A percentile compares a stretch with the other conserved stretches of the same genome.
Conservation (phyloP, 2,113 vertebrate species). For the Dinomys branickii region DNA sequence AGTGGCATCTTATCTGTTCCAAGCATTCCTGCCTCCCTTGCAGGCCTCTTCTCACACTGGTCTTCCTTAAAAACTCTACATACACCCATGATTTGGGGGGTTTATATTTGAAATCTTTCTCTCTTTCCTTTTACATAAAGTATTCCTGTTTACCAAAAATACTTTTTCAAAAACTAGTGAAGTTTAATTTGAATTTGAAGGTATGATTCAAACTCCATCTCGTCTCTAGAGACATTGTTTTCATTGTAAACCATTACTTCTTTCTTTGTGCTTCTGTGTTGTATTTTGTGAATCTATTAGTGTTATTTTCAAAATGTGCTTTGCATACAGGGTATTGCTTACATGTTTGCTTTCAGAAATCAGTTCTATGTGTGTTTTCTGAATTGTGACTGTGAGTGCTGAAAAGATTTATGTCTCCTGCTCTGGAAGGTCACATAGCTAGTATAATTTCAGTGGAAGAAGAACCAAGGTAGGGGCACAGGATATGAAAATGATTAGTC, state of each 20-base stretch:
- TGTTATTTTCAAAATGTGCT: not conserved
- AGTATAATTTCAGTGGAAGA: rapidly evolving
- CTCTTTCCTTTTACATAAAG: not conserved
- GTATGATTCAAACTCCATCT: not conserved
- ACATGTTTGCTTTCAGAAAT: not conserved
- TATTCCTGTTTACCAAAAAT: not conserved
- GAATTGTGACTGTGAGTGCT: not conserved
- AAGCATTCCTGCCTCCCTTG: not conserved
- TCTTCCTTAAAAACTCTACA: rapidly evolving
- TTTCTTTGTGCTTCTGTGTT: not conserved
- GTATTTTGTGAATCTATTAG: not conserved
- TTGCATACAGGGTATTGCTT: not conserved
- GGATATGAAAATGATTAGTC: not conserved
- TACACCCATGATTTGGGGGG: rapidly evolving
- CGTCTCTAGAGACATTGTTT: not conserved
- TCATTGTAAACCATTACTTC: not conserved
- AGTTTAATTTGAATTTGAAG: not conserved
- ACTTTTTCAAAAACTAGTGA: rapidly evolving
- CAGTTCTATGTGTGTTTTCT: not conserved
- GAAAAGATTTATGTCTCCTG: not conserved
- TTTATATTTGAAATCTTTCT: not conserved
- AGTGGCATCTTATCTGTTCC: not conserved
- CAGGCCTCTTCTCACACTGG: too few relatives aligned
- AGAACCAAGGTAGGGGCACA: rapidly evolving
- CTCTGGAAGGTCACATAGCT: not conserved